phyloP scores from a whole-genome alignment of 1,140 invertebrate genomes.

The Sminthurinus signatus region DNA sequence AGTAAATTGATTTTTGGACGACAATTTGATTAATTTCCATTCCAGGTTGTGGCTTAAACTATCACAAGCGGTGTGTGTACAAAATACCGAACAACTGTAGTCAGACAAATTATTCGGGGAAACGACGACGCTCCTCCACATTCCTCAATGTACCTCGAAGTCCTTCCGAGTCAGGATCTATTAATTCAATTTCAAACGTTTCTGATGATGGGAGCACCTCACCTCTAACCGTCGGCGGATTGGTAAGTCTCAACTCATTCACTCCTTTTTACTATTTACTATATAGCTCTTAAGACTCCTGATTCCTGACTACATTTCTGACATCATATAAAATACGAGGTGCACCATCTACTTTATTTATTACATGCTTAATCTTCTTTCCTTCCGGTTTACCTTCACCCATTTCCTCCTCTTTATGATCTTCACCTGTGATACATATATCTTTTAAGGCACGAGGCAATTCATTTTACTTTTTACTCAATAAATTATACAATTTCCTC shows the following conservation, averaged over 20 bases:
- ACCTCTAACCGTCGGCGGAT: conserved; percentile 40
- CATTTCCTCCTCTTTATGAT: too few species aligned
- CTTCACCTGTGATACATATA: too few species aligned
- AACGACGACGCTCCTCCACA: conserved; percentile 43
- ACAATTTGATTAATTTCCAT: conserved; percentile 19
- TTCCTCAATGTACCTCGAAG: conserved; percentile 55
- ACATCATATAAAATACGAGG: too few species aligned
- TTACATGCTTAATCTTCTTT: too few species aligned
- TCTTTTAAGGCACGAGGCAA: too few species aligned
- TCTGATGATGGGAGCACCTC: conserved; percentile 47
- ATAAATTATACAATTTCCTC: too few species aligned
- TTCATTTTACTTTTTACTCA: too few species aligned
- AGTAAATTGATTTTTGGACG: not conserved
- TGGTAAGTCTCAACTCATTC: conserved; percentile 38
- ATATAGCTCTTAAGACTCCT: too few species aligned
- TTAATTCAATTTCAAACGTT: conserved; percentile 49
- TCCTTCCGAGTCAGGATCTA: conserved; percentile 55
- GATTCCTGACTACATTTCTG: too few species aligned
- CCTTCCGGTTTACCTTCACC: too few species aligned
- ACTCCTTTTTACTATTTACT: too few species aligned
- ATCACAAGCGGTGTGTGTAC: conserved; percentile 96
- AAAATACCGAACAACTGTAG: conserved; percentile 97
- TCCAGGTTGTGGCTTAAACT: conserved; percentile 92
- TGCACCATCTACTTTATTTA: too few species aligned
- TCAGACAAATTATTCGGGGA: conserved; percentile 47